phyloP scores from a whole-genome alignment of 2,113 vertebrate genomes.

The Thunnus maccoyii region DNA sequence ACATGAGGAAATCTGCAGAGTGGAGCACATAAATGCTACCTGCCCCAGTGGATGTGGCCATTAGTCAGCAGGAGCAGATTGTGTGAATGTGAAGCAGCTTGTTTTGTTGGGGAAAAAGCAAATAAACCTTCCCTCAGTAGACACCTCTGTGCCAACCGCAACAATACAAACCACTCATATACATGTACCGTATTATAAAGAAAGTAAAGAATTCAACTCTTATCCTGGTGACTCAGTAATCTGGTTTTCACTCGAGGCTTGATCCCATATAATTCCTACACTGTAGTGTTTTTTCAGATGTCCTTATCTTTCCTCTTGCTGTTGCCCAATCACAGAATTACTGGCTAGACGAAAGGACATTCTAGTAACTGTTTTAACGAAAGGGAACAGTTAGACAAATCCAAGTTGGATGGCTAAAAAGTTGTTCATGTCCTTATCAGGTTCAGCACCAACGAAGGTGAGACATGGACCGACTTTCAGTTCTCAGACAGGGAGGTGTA shows the following conservation, averaged over 20 bases:
- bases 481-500: constrained; percentile 92
- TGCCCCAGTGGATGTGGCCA: constrained; percentile 2
- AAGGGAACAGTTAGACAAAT: background rate
- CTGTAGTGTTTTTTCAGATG: background rate
- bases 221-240: constrained; percentile 18
- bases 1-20: background rate
- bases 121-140: constrained; percentile 3
- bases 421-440: constrained; percentile 64
- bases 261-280: background rate
- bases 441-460: constrained; percentile 97
- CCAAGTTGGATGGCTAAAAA: background rate
- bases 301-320: background rate
- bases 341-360: too few relatives aligned
- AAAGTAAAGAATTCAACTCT: background rate
- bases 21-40: constrained; percentile 2
- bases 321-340: too few relatives aligned
- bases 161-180: background rate
- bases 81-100: constrained; percentile 21
- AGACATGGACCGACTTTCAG: constrained; percentile 92
- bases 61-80: constrained; percentile 43
- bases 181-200: background rate
- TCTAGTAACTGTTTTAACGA: background rate
- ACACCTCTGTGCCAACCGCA: constrained; percentile 2
- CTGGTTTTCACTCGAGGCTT: background rate
- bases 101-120: background rate